Evolutionary conservation across 92 coral and sea anemone species (phyloP), one percentile per base, ranked within the genome.

Genomic region (Pocillopora meandrina): DNA sequence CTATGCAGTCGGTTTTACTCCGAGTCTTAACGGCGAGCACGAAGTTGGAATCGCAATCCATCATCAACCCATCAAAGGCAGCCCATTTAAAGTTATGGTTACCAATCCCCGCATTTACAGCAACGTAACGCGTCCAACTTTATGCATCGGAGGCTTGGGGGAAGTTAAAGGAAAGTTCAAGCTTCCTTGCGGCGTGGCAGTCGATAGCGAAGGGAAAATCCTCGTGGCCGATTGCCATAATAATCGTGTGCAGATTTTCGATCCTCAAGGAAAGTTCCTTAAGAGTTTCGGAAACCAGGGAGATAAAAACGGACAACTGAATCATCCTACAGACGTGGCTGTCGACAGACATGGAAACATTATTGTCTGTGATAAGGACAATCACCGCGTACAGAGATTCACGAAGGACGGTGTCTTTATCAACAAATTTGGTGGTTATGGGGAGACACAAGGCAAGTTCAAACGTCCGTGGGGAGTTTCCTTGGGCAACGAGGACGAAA

Each of bases 381-480:
- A 97, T 55, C 95, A 91, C 66, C 92, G 99, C 63, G 82, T 96
- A 26, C 99, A 96, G 72, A 90, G 98, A 1, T 97, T 97, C 80
- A 95, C 95, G 2, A 90, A 86, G 75, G 97, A 95, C 31, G 97
- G 97, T 2, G 86, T 90, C 57, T 97, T 97, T 56, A 79, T 94
- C 65, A 91, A 85, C 79, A 97, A 92, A 81, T 97, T 97, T 68
- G 99, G 99, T 42, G 86, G 95, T 23, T 86, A n/a, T 52, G 98
- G 98, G 15, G 98, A 90, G 73, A 76, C 59, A 11, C 90, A 91
- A 2, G 92, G 95, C 34, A 86, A 85, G 72, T 74, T 97, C 21
- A 97, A 97, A 69, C 95, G 99, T 6, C 99, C 99, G 4, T 97
- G 99, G 99, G 99, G 99, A 14, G 81, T 97, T 9, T 83, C 97